Percentiles rank a stretch among this genome's conserved stretches.
These are phyloP conservation scores for Ectobius pallidus DNA, from an alignment of 2,888 invertebrate genomes.

Conservation along the genomic window DNA sequence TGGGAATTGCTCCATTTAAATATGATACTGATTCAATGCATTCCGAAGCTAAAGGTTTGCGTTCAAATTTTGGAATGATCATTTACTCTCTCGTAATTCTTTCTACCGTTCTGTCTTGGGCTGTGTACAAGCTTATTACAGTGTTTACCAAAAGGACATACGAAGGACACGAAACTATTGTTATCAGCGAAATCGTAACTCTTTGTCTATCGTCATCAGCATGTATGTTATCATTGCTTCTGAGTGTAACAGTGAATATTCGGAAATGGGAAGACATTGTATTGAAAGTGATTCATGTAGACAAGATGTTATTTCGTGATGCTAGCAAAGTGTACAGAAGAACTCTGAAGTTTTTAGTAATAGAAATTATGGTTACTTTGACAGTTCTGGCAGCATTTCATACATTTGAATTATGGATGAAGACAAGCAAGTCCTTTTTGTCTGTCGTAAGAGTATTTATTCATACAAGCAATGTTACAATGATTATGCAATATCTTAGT, in stretches of 20 bases:
- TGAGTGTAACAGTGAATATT: not conserved
- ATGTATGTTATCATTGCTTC: not conserved
- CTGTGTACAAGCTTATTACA: not conserved
- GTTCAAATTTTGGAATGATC: not conserved
- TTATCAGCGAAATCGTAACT: not conserved
- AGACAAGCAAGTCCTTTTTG: not conserved
- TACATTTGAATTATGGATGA: not conserved
- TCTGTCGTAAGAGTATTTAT: not conserved
- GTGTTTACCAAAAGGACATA: not conserved
- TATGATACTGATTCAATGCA: not conserved
- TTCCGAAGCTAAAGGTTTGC: not conserved
- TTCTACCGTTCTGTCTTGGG: not conserved
- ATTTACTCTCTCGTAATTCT: not conserved
- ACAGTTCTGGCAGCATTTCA: not conserved
- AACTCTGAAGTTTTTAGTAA: not conserved
- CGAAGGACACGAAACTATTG: not conserved
- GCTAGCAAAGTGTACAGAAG: not conserved
- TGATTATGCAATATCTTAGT: not conserved
- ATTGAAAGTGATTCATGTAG: not conserved
- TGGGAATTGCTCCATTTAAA: not conserved
- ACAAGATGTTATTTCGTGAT: not conserved
- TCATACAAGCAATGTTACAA: not conserved
- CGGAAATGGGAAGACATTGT: not conserved
- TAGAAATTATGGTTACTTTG: not conserved
- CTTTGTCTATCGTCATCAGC: not conserved